Evolutionary conservation across 2,113 vertebrate genomes (phyloP), one percentile per base, ranked within the genome.

Genomic region (Pionites leucogaster): DNA sequence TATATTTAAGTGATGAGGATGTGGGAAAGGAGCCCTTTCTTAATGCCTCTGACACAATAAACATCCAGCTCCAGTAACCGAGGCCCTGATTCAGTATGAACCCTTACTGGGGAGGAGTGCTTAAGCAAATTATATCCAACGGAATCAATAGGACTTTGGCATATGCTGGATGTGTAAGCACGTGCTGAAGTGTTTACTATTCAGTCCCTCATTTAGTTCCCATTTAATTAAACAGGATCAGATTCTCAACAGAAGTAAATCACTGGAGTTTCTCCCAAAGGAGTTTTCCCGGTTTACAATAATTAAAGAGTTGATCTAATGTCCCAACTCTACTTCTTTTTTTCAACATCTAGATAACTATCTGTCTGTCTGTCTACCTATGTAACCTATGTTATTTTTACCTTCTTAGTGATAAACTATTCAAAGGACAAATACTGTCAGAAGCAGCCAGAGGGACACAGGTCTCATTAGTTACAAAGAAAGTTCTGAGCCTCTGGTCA

Each of bases 401-500:
- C 77, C 50, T 94, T 76, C 59, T 79, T 70, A 78, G 52, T 77
- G 83, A 92, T 92, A 95, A 92, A 86, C 90, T 95, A 55, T 86
- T 92, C 83, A 92, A 93, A 92, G 65, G 35, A 91, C 47, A 28
- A 59, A 33, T 70, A 78, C 88, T 95, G 92, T 96, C 94, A 97
- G 92, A 97, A 96, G 95, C 76, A 96, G 95, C 92, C 22, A 24
- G 82, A 94, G 93, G 89, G 90, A 93, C 92, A 88, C 31, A 72
- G 94, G 91, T 95, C 93, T 98, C 96, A 97, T 98, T 97, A 98
- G 88, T 80, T 95, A 92, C 97, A 98, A 98, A 98, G 20, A 47
- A 98, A 98, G 97, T 98, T 98, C 97, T 98, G 95, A 98, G 96
- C 93, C 92, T 96, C 93, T 96, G 95, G 92, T 97, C 98, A 97